Evolutionary conservation across 2,888 invertebrate species (phyloP).

Genomic region (Drosophila lacicola): DNA sequence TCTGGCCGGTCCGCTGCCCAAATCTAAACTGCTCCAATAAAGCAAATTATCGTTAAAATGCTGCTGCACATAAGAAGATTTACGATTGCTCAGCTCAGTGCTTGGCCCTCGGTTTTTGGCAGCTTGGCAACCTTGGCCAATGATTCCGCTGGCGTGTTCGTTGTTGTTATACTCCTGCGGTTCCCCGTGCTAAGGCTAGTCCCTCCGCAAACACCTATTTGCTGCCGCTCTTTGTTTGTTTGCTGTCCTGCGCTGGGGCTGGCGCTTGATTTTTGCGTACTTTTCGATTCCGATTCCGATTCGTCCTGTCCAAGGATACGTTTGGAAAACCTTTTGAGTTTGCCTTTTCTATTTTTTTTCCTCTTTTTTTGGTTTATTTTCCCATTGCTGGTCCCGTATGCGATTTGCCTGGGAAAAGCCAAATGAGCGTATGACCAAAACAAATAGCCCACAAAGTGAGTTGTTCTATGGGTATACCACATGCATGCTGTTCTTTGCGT

Average conservation of each 20-base stretch:
- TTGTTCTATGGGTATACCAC: slow-evolving; percentile 64
- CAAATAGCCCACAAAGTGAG: slow-evolving; percentile 80
- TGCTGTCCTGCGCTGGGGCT: slow-evolving; percentile 54
- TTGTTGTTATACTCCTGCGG: slow-evolving; percentile 59
- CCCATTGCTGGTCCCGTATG: slow-evolving; percentile 43
- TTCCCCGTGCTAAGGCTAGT: slow-evolving; percentile 12
- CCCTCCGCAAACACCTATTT: background rate
- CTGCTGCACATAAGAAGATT: slow-evolving; percentile 81
- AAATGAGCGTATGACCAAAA: slow-evolving; percentile 79
- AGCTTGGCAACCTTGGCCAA: slow-evolving; percentile 44
- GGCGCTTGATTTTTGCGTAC: slow-evolving; percentile 68
- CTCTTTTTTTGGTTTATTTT: slow-evolving; percentile 13
- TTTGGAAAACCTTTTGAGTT: slow-evolving; percentile 56
- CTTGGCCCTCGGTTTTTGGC: slow-evolving; percentile 54
- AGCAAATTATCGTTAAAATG: slow-evolving; percentile 82
- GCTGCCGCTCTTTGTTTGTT: slow-evolving; percentile 45
- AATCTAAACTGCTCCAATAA: slow-evolving; percentile 81
- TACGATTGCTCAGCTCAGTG: slow-evolving; percentile 78
- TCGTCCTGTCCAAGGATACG: slow-evolving; percentile 56
- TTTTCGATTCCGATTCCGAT: slow-evolving; percentile 46
- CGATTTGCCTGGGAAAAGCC: slow-evolving; percentile 61
- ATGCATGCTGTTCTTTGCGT: slow-evolving; percentile 38
- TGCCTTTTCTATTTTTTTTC: slow-evolving; percentile 20
- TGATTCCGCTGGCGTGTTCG: slow-evolving; percentile 51
- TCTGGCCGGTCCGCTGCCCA: slow-evolving; percentile 59